A percentile compares a stretch with the other conserved stretches of the same genome.
Evolutionary conservation across 2,113 vertebrate genomes (phyloP).

Genomic region (Sarotherodon lohbergeri): DNA sequence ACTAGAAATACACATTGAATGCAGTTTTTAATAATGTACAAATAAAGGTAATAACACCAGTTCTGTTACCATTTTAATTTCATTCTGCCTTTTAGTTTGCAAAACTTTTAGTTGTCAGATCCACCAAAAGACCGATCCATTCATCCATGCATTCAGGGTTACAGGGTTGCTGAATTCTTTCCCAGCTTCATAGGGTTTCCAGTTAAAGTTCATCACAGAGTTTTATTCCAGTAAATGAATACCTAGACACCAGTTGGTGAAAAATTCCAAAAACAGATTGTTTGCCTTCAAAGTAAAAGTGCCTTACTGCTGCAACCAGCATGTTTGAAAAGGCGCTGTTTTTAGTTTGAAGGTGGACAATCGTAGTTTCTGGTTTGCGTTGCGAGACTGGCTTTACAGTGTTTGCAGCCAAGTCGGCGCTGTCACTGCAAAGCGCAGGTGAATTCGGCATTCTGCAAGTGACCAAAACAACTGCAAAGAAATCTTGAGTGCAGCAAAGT

Average conservation of each 20-base stretch:
- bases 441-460: neutral
- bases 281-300: neutral
- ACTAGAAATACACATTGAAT: neutral
- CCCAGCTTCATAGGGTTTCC: neutral
- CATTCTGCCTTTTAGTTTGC: rapidly evolving
- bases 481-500: neutral
- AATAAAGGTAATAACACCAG: neutral
- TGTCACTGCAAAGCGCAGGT: neutral
- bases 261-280: neutral
- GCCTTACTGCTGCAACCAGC: neutral
- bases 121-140: neutral
- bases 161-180: neutral
- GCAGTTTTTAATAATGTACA: neutral
- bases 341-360: neutral
- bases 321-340: neutral
- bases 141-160: neutral
- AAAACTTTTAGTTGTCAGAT: neutral
- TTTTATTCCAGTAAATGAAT: neutral
- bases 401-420: neutral
- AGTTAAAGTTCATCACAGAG: neutral
- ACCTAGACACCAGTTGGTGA: neutral
- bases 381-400: neutral
- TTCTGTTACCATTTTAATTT: neutral
- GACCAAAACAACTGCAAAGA: neutral
- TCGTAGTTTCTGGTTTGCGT: neutral